These are phyloP conservation scores for Ceratina calcarata DNA, from an alignment of 1,140 invertebrate species.

Conservation along the genomic window DNA sequence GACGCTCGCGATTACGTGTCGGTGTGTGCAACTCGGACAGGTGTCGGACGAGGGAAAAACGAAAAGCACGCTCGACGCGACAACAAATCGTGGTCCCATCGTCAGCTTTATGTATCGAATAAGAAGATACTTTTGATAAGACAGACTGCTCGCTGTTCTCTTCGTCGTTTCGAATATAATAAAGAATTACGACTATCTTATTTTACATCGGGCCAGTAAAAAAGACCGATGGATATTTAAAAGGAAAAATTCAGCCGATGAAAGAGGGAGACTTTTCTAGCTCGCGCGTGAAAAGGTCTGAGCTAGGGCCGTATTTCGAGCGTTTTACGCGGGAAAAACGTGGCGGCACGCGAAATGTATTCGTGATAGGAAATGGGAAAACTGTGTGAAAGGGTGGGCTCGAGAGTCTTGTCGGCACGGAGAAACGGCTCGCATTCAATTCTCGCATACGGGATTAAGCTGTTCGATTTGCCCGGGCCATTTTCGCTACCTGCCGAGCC, in stretches of 20 bases:
- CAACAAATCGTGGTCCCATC: not conserved
- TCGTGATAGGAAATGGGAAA: slow-evolving; percentile 64
- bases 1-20: slow-evolving; percentile 27
- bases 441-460: slow-evolving; percentile 68
- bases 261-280: not conserved
- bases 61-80: slow-evolving; percentile 11
- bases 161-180: no score
- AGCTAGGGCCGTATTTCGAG: slow-evolving; percentile 2
- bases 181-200: no score
- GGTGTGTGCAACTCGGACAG: not conserved
- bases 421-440: slow-evolving; percentile 58
- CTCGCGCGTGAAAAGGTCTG: not conserved
- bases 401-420: slow-evolving; percentile 2
- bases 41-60: slow-evolving; percentile 6
- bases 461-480: slow-evolving; percentile 61
- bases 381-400: slow-evolving; percentile 51
- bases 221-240: not conserved
- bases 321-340: slow-evolving; percentile 32
- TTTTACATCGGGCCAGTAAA: no score
- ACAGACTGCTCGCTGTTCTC: not conserved
- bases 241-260: not conserved
- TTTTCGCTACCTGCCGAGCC: slow-evolving; percentile 51
- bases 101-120: not conserved
- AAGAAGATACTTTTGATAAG: slow-evolving; percentile 1
- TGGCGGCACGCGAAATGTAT: slow-evolving; percentile 49